Evolutionary conservation across 2,797 vertebrate genomes (phyloP), one percentile per base, ranked within the genome.

Genomic region (Gouania willdenowi): DNA sequence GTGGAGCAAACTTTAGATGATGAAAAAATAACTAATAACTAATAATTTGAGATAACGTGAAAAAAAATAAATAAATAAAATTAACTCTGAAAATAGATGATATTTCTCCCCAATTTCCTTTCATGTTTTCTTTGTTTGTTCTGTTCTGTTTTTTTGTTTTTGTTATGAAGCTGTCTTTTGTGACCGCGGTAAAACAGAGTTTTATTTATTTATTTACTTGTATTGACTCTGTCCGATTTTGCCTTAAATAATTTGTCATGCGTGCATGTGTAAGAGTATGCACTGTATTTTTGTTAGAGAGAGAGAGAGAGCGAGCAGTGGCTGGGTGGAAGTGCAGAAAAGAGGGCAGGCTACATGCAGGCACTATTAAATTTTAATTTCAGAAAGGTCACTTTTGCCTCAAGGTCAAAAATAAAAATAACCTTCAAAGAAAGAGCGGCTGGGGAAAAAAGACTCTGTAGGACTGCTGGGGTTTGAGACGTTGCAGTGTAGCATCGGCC

Each of bases 371-470:
- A 70, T 64, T 65, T 63, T 54, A 61, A 75, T 77, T 73, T 68
- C 31, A 61, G 14, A 59, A 48, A 60, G 66, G 70, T 81, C 52
- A 66, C 41, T 60, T 59, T 63, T 65, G 54, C 31, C 42, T 71
- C 68, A 73, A 79, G 66, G 75, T 79, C 66, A 79, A 71, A 59
- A 3, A 5, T 53, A 48, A 66, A 77, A 77, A 77, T 64, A 69
- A 63, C 50, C 60, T 67, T 77, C 51, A 70, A 62, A 66, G 52
- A 45, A 56, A 66, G 35, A 33, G n/a, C 8, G 14, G 37, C 19
- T 34, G 46, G 25, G 10, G 25, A n/a, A 31, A 36, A 59, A 28
- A 33, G 8, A 7, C 34, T 41, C 27, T 26, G 37, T 9, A 13
- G 16, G 35, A 39, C 21, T 41, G 16, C 30, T 29, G 31, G 29